phyloP scores from a whole-genome alignment of 2,113 vertebrate species.

The Nettapus auritus region DNA sequence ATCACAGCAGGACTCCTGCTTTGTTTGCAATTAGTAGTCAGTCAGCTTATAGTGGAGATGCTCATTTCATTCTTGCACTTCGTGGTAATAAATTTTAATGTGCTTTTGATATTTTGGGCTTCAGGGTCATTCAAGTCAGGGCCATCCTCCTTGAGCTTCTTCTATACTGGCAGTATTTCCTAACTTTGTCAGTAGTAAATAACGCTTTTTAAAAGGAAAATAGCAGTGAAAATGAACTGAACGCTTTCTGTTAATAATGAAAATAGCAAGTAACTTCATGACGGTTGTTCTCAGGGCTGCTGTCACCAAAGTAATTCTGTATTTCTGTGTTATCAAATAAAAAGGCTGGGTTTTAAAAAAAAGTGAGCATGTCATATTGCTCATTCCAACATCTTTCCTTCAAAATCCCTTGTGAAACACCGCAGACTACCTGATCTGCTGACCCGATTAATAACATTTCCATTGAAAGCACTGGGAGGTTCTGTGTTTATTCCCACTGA shows the following conservation, averaged over 20 bases:
- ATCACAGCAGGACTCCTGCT: neutral
- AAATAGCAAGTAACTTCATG: neutral
- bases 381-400: neutral
- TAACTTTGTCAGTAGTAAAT: neutral
- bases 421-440: neutral
- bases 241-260: neutral
- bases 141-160: constrained; percentile 4
- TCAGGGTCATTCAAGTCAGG: neutral
- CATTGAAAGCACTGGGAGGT: neutral
- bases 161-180: neutral
- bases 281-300: neutral
- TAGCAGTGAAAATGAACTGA: neutral
- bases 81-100: constrained; percentile 18
- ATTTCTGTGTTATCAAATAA: neutral
- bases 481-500: neutral
- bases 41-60: constrained; percentile 7
- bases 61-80: neutral
- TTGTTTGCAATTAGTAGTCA: constrained; percentile 24
- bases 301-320: neutral
- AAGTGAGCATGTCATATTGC: neutral
- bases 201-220: neutral
- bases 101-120: neutral
- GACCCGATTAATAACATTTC: neutral
- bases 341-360: neutral
- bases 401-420: neutral